phyloP scores from a whole-genome alignment of 2,888 invertebrate species.

The Yponomeuta plumbellus region DNA sequence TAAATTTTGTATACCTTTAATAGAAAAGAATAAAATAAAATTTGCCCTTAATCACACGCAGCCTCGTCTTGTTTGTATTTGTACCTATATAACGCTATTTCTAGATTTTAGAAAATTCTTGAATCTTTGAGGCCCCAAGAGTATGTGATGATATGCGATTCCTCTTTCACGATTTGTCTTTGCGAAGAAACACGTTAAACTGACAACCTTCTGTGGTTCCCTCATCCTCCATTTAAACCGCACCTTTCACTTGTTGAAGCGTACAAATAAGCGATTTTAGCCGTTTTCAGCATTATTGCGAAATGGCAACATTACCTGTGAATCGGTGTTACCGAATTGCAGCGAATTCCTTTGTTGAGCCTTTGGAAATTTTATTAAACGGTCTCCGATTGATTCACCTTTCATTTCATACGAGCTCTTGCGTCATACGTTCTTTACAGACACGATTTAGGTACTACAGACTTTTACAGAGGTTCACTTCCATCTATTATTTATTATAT shows the following conservation, averaged over 20 bases:
- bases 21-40: too few species aligned
- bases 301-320: not conserved
- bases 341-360: not conserved
- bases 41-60: too few species aligned
- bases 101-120: too few species aligned
- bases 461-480: too few species aligned
- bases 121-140: too few species aligned
- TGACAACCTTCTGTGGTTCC: not conserved
- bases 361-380: not conserved
- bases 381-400: not conserved
- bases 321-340: not conserved
- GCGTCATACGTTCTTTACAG: not conserved
- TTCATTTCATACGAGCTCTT: not conserved
- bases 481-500: too few species aligned
- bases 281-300: slow-evolving; percentile 1
- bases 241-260: slow-evolving; percentile 2
- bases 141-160: too few species aligned
- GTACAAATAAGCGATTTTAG: slow-evolving; percentile 3
- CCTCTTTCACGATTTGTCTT: not conserved
- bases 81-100: too few species aligned
- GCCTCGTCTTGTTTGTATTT: too few species aligned
- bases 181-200: not conserved
- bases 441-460: not conserved
- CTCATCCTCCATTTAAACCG: not conserved
- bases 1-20: too few species aligned